Conservation (phyloP, 2,797 vertebrate genomes). For the Pempheris klunzingeri region DNA sequence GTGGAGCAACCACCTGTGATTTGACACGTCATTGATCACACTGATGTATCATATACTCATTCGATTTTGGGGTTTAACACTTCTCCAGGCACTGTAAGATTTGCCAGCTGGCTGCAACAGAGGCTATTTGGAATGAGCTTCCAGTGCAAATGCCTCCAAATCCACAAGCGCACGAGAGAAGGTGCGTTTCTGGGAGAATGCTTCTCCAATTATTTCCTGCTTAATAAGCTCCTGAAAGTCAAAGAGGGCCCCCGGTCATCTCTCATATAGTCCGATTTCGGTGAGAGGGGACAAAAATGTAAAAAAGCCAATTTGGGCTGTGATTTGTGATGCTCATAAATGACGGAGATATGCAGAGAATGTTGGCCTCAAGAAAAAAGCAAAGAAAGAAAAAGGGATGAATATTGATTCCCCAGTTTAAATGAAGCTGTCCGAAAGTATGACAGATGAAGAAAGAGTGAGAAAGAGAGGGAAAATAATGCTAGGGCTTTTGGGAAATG, state of each 20-base stretch:
- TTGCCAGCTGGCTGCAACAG: slow-evolving; percentile 61
- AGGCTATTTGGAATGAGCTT: slow-evolving; percentile 52
- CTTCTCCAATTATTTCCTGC: slow-evolving; percentile 63
- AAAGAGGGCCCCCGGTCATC: slow-evolving; percentile 58
- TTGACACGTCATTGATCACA: slow-evolving; percentile 65
- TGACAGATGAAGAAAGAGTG: slow-evolving; percentile 41
- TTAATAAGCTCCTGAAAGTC: slow-evolving; percentile 70
- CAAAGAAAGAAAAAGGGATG: slow-evolving; percentile 48
- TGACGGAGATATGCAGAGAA: slow-evolving; percentile 66
- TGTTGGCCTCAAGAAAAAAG: slow-evolving; percentile 61
- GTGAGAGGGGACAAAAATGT: slow-evolving; percentile 63
- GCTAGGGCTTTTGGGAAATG: slow-evolving; percentile 53
- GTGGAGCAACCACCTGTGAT: slow-evolving; percentile 42
- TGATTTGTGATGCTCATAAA: slow-evolving; percentile 77
- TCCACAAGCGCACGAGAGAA: slow-evolving; percentile 41
- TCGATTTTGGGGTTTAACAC: slow-evolving; percentile 54
- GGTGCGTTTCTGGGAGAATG: slow-evolving; percentile 57
- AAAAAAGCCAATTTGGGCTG: slow-evolving; percentile 68
- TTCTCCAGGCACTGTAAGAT: slow-evolving; percentile 39
- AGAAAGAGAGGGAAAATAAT: slow-evolving; percentile 24
- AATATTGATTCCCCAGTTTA: slow-evolving; percentile 73
- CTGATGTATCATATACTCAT: slow-evolving; percentile 55
- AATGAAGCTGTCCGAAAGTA: slow-evolving; percentile 65
- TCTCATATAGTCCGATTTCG: slow-evolving; percentile 61
- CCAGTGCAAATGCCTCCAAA: slow-evolving; percentile 38